Evolutionary conservation across 2,888 invertebrate genomes (phyloP).

Genomic region (Drosophila nr. perissopoda): DNA sequence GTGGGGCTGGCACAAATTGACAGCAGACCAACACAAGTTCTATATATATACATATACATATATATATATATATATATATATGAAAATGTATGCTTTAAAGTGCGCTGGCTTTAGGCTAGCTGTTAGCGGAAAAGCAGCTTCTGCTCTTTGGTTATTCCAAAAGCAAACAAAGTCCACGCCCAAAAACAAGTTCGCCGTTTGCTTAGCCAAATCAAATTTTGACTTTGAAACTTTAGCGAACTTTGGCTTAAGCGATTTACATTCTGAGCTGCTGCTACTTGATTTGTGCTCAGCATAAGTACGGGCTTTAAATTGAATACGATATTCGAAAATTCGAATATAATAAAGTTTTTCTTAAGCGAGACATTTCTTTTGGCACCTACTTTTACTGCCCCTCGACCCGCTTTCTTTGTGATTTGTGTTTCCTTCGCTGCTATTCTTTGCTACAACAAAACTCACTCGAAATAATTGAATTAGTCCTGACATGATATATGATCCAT

Average conservation of each 20-base stretch:
- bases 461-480: constrained; percentile 63
- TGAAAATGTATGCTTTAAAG: constrained; percentile 49
- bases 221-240: constrained; percentile 33
- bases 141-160: constrained; percentile 15
- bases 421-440: constrained; percentile 5
- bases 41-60: background rate
- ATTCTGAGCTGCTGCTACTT: constrained; percentile 4
- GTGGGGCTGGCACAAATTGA: constrained; percentile 44
- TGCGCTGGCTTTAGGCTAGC: constrained; percentile 15
- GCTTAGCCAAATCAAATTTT: constrained; percentile 32
- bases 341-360: background rate
- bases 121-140: constrained; percentile 24
- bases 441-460: constrained; percentile 57
- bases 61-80: background rate
- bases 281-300: constrained; percentile 13
- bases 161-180: constrained; percentile 22
- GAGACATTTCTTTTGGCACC: constrained; percentile 2
- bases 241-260: constrained; percentile 8
- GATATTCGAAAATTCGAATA: background rate
- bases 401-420: constrained; percentile 45
- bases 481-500: constrained; percentile 60
- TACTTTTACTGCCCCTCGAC: constrained; percentile 5
- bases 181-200: constrained; percentile 20
- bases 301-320: constrained; percentile 4
- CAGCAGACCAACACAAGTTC: constrained; percentile 40